Evolutionary conservation across 2,113 vertebrate species (phyloP).

Genomic region (Microtus ochrogaster): DNA sequence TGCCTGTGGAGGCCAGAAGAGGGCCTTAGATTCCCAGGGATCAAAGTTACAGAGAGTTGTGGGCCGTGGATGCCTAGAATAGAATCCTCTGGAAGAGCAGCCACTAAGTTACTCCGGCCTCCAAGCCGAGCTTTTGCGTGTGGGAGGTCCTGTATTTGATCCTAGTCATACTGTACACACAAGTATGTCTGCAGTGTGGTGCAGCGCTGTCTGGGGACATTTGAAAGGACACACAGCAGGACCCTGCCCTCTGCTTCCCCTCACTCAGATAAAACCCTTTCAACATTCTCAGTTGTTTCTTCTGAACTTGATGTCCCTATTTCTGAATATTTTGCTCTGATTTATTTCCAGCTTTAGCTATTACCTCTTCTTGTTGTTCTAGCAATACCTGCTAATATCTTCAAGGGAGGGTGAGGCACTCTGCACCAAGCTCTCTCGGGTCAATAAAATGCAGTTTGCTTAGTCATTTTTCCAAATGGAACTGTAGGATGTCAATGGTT

Average conservation of each 20-base stretch:
- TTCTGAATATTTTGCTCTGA: conserved; percentile 23
- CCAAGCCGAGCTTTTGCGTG: neutral
- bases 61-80: neutral
- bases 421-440: neutral
- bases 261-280: neutral
- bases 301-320: neutral
- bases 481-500: neutral
- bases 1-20: neutral
- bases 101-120: neutral
- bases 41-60: neutral
- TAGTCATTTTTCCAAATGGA: conserved; percentile 44
- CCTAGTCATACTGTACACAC: fast-evolving
- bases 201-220: neutral
- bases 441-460: conserved; percentile 46
- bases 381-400: conserved; percentile 52
- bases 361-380: conserved; percentile 42
- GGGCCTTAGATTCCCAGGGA: neutral
- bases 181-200: neutral
- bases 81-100: neutral
- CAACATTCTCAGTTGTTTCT: neutral
- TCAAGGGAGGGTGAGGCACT: neutral
- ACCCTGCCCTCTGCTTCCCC: too few species aligned
- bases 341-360: neutral
- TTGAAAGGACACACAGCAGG: neutral
- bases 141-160: neutral